These are phyloP conservation scores for Arctopsyche grandis DNA, from an alignment of 1,140 invertebrate genomes.

Conservation along the genomic window DNA sequence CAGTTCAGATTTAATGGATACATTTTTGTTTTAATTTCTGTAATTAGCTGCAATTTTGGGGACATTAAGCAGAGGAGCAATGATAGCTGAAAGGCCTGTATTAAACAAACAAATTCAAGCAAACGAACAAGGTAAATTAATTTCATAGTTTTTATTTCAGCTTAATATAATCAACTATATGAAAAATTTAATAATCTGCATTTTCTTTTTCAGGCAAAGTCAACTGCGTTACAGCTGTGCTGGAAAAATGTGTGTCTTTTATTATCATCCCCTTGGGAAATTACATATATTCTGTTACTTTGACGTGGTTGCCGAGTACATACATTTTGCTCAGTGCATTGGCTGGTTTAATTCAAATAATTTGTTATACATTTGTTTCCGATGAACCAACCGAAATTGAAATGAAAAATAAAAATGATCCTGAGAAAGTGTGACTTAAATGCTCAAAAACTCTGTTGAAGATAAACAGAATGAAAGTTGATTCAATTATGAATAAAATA, in stretches of 20 bases:
- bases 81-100: constrained; percentile 64
- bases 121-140: constrained; percentile 62
- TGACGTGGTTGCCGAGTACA: constrained; percentile 59
- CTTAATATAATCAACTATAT: not conserved
- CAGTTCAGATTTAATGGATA: not conserved
- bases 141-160: constrained; percentile 10
- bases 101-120: constrained; percentile 64
- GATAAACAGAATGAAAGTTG: too few relatives aligned
- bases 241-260: constrained; percentile 63
- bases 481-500: too few relatives aligned
- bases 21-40: not conserved
- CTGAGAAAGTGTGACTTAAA: not conserved
- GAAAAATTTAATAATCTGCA: not conserved
- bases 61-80: constrained; percentile 62
- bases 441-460: not conserved
- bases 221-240: constrained; percentile 62
- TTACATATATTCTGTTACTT: constrained; percentile 60
- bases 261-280: constrained; percentile 61
- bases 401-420: constrained; percentile 19
- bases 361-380: constrained; percentile 56
- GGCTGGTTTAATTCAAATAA: constrained; percentile 59
- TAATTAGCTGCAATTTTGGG: constrained; percentile 9
- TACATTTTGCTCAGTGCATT: constrained; percentile 61
- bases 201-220: constrained; percentile 62
- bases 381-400: constrained; percentile 30